Conservation (phyloP, 2,113 vertebrate species). For the Mus pahari region DNA sequence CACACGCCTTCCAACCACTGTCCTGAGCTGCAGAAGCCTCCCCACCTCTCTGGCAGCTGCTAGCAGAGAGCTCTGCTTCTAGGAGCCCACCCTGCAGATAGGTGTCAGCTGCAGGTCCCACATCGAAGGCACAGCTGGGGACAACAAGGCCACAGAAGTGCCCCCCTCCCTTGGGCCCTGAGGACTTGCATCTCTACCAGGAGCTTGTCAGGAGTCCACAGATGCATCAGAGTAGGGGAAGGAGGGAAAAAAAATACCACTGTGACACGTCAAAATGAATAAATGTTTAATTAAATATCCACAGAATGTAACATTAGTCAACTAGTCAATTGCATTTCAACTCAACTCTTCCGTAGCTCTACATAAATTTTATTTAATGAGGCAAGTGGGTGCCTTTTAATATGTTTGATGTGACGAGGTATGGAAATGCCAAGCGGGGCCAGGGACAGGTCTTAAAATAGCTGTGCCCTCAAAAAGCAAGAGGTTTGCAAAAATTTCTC, state of each 20-base stretch:
- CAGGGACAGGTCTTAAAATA: conserved; percentile 25
- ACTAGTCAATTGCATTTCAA: conserved; percentile 53
- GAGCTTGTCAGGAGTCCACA: not conserved
- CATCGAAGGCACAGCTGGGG: not conserved
- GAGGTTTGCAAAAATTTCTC: not conserved
- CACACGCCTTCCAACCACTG: not conserved
- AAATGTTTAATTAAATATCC: conserved; percentile 70
- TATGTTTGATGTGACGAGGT: conserved; percentile 29
- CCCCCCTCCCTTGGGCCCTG: not conserved
- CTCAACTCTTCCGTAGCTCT: conserved; percentile 9
- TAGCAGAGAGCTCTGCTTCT: not conserved
- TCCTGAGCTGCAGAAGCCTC: not conserved
- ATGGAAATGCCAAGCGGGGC: conserved; percentile 46
- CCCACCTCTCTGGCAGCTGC: too few species aligned
- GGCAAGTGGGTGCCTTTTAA: conserved; percentile 65
- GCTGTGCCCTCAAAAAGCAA: not conserved
- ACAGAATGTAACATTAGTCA: conserved; percentile 52
- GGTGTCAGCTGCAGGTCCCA: not conserved
- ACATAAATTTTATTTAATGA: conserved; percentile 73
- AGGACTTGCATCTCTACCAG: fast-evolving
- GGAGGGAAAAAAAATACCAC: not conserved
- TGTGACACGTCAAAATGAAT: conserved; percentile 54
- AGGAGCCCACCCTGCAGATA: fast-evolving
- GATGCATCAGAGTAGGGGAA: too few species aligned
- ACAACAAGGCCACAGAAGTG: not conserved